Conservation (phyloP, 2,888 invertebrate genomes). For the Monochamus alternatus region DNA sequence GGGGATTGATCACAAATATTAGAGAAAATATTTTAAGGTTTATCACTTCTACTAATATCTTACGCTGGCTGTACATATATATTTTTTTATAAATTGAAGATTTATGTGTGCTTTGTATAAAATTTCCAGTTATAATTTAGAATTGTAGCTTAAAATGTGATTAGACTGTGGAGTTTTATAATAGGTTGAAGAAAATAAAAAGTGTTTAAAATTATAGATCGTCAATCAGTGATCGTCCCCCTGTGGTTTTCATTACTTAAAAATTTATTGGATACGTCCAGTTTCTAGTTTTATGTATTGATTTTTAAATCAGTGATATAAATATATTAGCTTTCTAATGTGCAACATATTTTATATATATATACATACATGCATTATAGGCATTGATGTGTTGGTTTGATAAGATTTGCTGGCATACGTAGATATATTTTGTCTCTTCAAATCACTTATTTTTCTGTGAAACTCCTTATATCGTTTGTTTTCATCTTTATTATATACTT, state of each 20-base stretch:
- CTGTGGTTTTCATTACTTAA: conserved; percentile 48
- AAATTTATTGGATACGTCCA: conserved; percentile 47
- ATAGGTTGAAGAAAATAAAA: conserved; percentile 13
- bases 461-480: conserved; percentile 15
- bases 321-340: conserved; percentile 37
- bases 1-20: conserved; percentile 37
- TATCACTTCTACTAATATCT: not conserved
- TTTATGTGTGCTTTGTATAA: conserved; percentile 8
- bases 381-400: conserved; percentile 38
- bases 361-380: conserved; percentile 36
- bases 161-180: conserved; percentile 26
- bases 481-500: conserved; percentile 41
- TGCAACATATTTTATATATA: conserved; percentile 38
- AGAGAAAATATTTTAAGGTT: not conserved
- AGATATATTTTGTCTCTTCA: conserved; percentile 20
- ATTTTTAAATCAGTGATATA: conserved; percentile 41
- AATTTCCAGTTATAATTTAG: conserved; percentile 8
- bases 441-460: conserved; percentile 31
- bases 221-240: conserved; percentile 28
- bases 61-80: not conserved
- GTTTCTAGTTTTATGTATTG: conserved; percentile 37
- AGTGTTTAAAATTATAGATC: not conserved
- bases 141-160: conserved; percentile 9
- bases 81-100: conserved; percentile 2
- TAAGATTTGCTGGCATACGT: conserved; percentile 19